Conservation (phyloP, 2,797 vertebrate genomes). For the Pterois miles region DNA sequence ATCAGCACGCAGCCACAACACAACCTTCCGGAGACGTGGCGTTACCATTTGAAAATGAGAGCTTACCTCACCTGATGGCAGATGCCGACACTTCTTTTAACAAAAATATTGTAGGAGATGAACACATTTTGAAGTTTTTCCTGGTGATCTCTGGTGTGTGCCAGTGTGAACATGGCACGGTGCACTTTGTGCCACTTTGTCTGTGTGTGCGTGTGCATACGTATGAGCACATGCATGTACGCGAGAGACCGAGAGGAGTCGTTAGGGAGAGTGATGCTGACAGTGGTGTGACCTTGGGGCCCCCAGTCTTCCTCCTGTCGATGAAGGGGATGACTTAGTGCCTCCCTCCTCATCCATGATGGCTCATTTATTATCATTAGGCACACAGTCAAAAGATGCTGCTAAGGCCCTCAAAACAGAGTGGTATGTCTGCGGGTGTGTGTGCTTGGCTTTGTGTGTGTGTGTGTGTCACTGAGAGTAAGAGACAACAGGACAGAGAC, state of each 20-base stretch:
- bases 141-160: neutral
- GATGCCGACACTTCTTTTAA: neutral
- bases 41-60: neutral
- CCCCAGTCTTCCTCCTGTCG: constrained; percentile 78
- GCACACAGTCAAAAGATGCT: constrained; percentile 82
- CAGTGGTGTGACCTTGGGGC: constrained; percentile 83
- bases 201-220: neutral
- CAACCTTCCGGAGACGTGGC: neutral
- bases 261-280: constrained; percentile 84
- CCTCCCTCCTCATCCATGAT: constrained; percentile 83
- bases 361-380: constrained; percentile 90
- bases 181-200: constrained; percentile 6
- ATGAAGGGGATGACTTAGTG: constrained; percentile 87
- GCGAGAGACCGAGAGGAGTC: constrained; percentile 55
- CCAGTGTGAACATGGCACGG: neutral
- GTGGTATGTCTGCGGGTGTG: constrained; percentile 36
- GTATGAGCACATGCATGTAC: neutral
- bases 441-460: neutral
- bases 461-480: constrained; percentile 33
- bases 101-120: neutral
- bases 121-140: neutral
- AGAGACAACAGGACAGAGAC: constrained; percentile 43
- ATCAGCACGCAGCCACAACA: neutral
- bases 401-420: constrained; percentile 73
- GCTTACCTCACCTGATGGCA: neutral